phyloP scores from a whole-genome alignment of 2,797 vertebrate species.

The Labeo calbasu region DNA sequence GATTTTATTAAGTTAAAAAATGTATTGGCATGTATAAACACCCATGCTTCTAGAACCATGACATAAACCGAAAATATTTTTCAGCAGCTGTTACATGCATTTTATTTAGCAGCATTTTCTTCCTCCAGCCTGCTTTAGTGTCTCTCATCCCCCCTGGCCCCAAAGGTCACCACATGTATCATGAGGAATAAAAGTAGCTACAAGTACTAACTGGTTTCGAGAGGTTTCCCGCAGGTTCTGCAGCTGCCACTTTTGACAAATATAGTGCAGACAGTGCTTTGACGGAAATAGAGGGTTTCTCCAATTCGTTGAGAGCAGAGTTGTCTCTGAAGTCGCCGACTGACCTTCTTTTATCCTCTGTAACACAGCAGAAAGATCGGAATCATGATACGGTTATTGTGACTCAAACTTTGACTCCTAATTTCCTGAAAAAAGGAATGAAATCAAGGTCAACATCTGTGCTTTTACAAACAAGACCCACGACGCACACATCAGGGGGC shows the following conservation, averaged over 20 bases:
- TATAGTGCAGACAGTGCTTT: constrained; percentile 83
- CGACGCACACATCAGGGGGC: neutral
- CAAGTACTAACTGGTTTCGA: constrained; percentile 75
- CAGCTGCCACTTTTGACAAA: constrained; percentile 78
- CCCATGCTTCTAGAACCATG: neutral
- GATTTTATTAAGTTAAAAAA: neutral
- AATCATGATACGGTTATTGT: constrained; percentile 34
- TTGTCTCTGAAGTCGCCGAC: constrained; percentile 71
- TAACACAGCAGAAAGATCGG: constrained; percentile 62
- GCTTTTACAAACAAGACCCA: constrained; percentile 26
- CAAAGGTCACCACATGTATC: constrained; percentile 40
- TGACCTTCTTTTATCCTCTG: constrained; percentile 80
- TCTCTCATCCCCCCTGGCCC: constrained; percentile 30
- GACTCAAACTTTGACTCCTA: neutral
- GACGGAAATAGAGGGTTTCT: constrained; percentile 76
- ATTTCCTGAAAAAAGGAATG: constrained; percentile 19
- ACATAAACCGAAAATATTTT: neutral
- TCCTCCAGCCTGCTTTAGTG: neutral
- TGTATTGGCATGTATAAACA: too few species aligned
- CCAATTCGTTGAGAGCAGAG: constrained; percentile 65
- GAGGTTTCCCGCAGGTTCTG: constrained; percentile 61
- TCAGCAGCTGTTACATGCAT: neutral
- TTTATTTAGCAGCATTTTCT: constrained; percentile 13
- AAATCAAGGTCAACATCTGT: constrained; percentile 37
- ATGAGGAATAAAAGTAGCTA: constrained; percentile 26